Conservation (phyloP, 1,140 invertebrate genomes). For the Mycetomoellerius zeteki region DNA sequence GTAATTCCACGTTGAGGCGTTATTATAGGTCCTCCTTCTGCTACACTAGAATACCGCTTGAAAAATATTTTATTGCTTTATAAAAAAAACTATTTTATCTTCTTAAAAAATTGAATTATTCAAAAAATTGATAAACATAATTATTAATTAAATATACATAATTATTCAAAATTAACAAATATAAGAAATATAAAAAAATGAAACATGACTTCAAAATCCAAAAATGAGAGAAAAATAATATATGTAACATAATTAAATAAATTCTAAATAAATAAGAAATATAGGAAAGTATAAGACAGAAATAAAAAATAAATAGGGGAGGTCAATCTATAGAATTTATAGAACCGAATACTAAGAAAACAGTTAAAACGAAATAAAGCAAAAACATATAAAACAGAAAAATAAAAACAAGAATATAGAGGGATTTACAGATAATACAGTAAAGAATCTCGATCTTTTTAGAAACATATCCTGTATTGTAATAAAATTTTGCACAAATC, state of each 20-base stretch:
- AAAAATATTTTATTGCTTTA: slow-evolving; percentile 41
- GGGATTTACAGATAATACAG: too few relatives aligned
- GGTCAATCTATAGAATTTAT: neutral
- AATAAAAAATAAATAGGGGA: neutral
- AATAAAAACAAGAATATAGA: neutral
- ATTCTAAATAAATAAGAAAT: neutral
- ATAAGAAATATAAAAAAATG: neutral
- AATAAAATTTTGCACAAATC: too few relatives aligned
- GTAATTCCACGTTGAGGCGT: neutral
- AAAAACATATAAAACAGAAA: neutral
- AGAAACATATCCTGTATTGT: too few relatives aligned
- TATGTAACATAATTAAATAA: neutral
- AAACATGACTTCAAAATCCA: neutral
- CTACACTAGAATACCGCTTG: neutral
- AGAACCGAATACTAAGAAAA: neutral
- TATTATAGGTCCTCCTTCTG: slow-evolving; percentile 67
- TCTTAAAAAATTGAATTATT: neutral
- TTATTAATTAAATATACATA: too few relatives aligned
- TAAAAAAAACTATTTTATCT: slow-evolving; percentile 11
- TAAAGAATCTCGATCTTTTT: too few relatives aligned
- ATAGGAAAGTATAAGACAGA: neutral
- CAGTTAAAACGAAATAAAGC: neutral
- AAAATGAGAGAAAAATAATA: neutral
- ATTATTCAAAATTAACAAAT: neutral
- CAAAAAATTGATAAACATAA: too few relatives aligned